Percentiles rank a stretch among this genome's conserved stretches.
phyloP scores from a whole-genome alignment of 1,140 invertebrate genomes.

The Drosophila simulans region DNA sequence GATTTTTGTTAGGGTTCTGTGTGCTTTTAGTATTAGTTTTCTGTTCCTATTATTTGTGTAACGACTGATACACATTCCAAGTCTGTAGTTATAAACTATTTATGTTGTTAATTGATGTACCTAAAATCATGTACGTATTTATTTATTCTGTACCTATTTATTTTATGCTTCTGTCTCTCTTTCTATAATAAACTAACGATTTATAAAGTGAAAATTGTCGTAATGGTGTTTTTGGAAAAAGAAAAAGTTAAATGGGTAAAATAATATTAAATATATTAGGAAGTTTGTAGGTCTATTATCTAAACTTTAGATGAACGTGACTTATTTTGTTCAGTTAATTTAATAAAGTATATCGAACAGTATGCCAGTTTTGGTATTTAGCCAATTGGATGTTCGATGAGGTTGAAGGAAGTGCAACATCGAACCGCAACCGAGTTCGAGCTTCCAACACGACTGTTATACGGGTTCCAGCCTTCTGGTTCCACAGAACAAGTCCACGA shows the following conservation, averaged over 20 bases:
- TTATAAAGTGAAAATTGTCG: not conserved
- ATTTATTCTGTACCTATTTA: constrained; percentile 13
- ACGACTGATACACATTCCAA: constrained; percentile 14
- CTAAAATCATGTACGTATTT: constrained; percentile 6
- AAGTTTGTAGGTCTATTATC: too few species aligned
- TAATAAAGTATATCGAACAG: too few species aligned
- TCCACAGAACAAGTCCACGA: constrained; percentile 3
- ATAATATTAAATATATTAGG: not conserved
- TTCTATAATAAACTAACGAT: constrained; percentile 3
- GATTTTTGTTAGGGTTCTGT: not conserved
- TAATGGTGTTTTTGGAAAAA: not conserved
- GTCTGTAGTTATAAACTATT: constrained; percentile 2
- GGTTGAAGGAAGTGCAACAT: not conserved
- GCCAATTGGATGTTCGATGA: not conserved
- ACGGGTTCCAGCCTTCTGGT: not conserved
- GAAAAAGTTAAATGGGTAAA: not conserved
- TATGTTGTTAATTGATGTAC: constrained; percentile 2
- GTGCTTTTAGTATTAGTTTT: constrained; percentile 8
- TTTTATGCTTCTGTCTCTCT: constrained; percentile 2
- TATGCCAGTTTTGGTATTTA: too few species aligned
- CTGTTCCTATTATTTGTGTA: constrained; percentile 9
- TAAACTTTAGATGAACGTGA: too few species aligned
- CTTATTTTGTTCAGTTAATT: too few species aligned
- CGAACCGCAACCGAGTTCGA: not conserved
- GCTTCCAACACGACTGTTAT: constrained; percentile 11